Conservation (phyloP, 2,113 vertebrate genomes). For the Sporophila hypoxantha region DNA sequence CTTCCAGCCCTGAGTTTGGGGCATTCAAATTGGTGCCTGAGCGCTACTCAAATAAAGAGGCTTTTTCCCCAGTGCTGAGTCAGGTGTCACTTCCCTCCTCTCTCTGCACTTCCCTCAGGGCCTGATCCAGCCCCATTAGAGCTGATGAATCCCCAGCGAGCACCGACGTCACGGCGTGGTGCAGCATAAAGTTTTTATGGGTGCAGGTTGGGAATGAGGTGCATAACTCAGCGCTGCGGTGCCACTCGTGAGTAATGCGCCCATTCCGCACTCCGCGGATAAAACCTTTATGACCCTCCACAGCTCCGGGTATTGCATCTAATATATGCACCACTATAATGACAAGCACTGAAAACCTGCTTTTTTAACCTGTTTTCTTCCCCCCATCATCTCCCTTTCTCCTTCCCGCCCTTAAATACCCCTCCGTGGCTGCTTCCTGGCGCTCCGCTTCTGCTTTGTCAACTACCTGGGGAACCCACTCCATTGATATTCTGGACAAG, state of each 20-base stretch:
- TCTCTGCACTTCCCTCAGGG: neutral
- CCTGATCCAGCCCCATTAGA: neutral
- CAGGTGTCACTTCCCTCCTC: neutral
- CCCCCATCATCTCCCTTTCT: neutral
- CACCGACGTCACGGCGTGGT: neutral
- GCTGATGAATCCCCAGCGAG: slow-evolving; percentile 11
- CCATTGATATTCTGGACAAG: slow-evolving; percentile 66
- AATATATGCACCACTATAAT: slow-evolving; percentile 44
- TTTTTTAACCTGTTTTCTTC: slow-evolving; percentile 32
- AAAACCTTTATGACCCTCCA: slow-evolving; percentile 56
- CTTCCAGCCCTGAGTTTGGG: neutral
- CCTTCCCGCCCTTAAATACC: neutral
- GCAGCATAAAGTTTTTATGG: slow-evolving; percentile 57
- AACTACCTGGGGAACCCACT: slow-evolving; percentile 15
- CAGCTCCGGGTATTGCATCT: neutral
- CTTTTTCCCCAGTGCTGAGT: slow-evolving; percentile 11
- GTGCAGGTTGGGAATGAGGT: slow-evolving; percentile 3
- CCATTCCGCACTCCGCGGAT: slow-evolving; percentile 37
- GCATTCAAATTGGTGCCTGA: neutral
- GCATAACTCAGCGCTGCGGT: slow-evolving; percentile 35
- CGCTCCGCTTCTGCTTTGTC: slow-evolving; percentile 43
- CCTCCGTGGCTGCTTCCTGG: neutral
- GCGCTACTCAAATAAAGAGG: neutral
- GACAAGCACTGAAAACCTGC: slow-evolving; percentile 34
- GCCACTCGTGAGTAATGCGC: slow-evolving; percentile 52